Evolutionary conservation across 2,113 vertebrate species (phyloP).

Genomic region (human (Homo sapiens)): DNA sequence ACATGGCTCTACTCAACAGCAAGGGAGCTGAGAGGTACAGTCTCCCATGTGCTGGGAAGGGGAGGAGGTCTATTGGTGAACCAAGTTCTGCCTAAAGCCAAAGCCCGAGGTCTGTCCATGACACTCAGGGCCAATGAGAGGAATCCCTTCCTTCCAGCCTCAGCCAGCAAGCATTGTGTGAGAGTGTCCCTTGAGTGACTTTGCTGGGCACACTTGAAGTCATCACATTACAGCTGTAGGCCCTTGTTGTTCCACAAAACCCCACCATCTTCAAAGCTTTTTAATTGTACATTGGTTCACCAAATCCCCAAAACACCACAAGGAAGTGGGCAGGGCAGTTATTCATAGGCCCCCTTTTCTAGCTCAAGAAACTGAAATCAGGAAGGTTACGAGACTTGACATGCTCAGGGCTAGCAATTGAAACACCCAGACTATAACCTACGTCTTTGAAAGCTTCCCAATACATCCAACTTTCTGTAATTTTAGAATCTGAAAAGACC

Average conservation of each 20-base stretch:
- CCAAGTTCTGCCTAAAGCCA: not conserved
- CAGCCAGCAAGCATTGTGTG: not conserved
- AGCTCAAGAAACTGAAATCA: not conserved
- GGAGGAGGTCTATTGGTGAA: not conserved
- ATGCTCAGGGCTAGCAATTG: not conserved
- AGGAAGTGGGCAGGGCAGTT: not conserved
- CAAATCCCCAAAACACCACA: not conserved
- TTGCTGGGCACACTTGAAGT: not conserved
- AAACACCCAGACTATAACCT: not conserved
- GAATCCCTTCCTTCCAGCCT: not conserved
- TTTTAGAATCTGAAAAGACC: not conserved
- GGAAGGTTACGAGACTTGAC: not conserved
- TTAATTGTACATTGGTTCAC: not conserved
- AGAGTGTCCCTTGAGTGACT: not conserved
- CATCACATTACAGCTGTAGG: not conserved
- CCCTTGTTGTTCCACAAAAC: not conserved
- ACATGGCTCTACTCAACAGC: accelerated
- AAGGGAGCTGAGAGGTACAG: not conserved
- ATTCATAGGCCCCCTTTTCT: too few relatives aligned
- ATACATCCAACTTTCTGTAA: not conserved
- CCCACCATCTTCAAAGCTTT: not conserved
- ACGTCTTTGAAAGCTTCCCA: not conserved
- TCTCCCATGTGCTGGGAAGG: too few relatives aligned
- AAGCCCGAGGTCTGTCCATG: not conserved
- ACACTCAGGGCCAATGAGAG: not conserved